phyloP scores from a whole-genome alignment of 1,140 invertebrate genomes.

The Muscidifurax raptorellus region DNA sequence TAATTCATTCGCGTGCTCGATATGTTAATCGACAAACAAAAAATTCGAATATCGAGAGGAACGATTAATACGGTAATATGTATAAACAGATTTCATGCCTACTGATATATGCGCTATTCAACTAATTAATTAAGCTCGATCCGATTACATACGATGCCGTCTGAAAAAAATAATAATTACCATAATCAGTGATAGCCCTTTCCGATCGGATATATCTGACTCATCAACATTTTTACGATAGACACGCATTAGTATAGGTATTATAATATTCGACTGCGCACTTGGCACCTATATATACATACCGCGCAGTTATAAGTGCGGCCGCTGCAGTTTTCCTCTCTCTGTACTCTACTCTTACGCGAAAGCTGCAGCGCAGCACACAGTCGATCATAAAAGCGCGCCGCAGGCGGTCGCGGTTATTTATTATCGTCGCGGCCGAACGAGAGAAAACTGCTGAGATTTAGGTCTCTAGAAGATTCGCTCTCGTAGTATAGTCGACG shows the following conservation, averaged over 20 bases:
- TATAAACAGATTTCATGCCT: not conserved
- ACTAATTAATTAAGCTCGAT: conserved; percentile 23
- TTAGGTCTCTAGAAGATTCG: conserved; percentile 3
- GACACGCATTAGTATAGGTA: no score
- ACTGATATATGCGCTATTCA: conserved; percentile 2
- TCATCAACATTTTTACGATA: not conserved
- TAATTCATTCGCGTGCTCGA: no score
- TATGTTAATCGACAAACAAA: no score
- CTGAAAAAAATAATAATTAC: no score
- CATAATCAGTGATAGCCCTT: no score
- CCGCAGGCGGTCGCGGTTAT: not conserved
- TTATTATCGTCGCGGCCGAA: conserved; percentile 9
- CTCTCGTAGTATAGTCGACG: no score
- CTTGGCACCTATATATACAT: conserved; percentile 25
- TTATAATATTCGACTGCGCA: conserved; percentile 25
- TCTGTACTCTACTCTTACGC: no score
- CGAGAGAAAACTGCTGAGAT: conserved; percentile 9
- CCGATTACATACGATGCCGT: not conserved
- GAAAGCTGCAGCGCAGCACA: not conserved
- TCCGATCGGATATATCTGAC: no score
- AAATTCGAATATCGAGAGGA: no score
- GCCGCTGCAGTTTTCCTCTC: not conserved
- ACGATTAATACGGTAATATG: no score
- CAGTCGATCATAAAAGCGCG: conserved; percentile 34
- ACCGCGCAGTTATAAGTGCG: no score